These are phyloP conservation scores for Gallinago nigripennis DNA, from an alignment of 2,797 vertebrate genomes.

Conservation along the genomic window DNA sequence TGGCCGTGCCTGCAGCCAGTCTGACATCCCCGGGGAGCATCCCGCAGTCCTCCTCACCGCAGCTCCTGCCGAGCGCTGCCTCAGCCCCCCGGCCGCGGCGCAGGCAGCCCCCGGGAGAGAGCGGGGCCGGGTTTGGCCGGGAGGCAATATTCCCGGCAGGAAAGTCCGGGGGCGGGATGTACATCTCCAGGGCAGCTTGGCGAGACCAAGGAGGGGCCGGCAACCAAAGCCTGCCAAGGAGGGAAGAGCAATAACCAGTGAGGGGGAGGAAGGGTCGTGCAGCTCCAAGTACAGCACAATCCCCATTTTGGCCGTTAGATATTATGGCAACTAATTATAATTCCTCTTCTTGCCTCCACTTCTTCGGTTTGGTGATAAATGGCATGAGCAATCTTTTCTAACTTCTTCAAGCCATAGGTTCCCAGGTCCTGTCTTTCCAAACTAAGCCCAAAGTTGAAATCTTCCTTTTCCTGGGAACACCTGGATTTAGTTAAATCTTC, in stretches of 20 bases:
- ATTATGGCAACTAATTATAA: not conserved
- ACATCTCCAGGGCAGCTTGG: conserved; percentile 28
- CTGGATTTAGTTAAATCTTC: not conserved
- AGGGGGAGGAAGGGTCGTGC: not conserved
- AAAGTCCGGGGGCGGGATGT: not conserved
- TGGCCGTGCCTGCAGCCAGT: not conserved
- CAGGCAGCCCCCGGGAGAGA: not conserved
- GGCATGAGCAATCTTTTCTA: not conserved
- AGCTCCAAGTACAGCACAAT: not conserved
- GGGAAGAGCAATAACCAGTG: not conserved
- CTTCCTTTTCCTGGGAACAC: not conserved
- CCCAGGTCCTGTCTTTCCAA: not conserved
- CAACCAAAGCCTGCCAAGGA: not conserved
- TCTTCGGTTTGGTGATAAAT: not conserved
- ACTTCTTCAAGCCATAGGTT: not conserved
- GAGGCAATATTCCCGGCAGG: not conserved
- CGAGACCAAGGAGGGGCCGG: not conserved
- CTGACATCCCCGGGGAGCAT: not conserved
- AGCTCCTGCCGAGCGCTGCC: not conserved
- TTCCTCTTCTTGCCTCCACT: not conserved
- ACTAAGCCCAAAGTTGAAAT: not conserved
- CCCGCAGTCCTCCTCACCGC: not conserved
- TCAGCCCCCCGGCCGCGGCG: not conserved
- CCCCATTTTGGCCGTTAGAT: not conserved
- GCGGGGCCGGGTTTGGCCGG: not conserved